A percentile compares a stretch with the other conserved stretches of the same genome.
Evolutionary conservation across 2,113 vertebrate species (phyloP).

Genomic region (Myotis lucifugus): DNA sequence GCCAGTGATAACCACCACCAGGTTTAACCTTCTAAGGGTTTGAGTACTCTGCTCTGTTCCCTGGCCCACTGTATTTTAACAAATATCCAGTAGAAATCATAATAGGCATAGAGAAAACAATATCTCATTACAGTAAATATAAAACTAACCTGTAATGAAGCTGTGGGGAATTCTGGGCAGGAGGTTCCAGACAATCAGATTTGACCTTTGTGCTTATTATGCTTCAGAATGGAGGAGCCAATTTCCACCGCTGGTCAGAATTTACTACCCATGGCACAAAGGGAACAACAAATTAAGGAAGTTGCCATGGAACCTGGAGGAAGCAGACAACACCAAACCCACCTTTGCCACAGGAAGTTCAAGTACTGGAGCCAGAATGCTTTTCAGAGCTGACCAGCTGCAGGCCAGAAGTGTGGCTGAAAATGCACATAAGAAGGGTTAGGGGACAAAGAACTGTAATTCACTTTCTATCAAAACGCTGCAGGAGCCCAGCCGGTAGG

Average conservation of each 20-base stretch:
- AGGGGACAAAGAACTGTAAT: background rate
- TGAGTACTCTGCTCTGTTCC: background rate
- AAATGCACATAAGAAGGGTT: background rate
- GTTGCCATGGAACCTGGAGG: background rate
- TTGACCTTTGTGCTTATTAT: background rate
- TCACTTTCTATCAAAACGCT: background rate
- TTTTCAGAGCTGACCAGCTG: background rate
- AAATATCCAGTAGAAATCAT: background rate
- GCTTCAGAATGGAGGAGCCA: background rate
- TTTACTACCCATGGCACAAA: background rate
- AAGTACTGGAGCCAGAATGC: background rate
- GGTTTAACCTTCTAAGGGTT: background rate
- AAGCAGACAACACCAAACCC: conserved; percentile 18
- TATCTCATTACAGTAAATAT: conserved; percentile 29
- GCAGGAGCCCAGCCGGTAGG: background rate
- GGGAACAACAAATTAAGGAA: conserved; percentile 63
- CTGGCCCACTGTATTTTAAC: background rate
- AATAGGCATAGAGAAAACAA: background rate
- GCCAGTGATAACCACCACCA: background rate
- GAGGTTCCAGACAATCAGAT: background rate
- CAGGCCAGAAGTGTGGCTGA: background rate
- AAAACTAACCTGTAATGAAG: background rate
- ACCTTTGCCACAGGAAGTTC: background rate
- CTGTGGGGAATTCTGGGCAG: background rate
- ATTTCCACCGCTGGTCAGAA: background rate